phyloP scores from a whole-genome alignment of 2,888 invertebrate species.

The Parascotia fuliginaria region DNA sequence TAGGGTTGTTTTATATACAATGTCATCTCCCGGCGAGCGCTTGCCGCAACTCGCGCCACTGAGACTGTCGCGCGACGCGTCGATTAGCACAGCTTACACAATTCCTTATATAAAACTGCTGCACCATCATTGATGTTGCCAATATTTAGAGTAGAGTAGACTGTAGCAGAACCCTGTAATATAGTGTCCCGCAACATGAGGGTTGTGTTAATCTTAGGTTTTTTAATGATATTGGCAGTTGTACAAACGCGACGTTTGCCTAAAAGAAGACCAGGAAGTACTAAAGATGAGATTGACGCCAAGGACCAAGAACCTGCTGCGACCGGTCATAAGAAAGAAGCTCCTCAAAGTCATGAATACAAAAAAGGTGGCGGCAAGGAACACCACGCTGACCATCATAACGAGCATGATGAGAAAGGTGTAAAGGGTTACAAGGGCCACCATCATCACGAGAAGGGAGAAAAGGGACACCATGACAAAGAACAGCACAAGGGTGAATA shows the following conservation, averaged over 20 bases:
- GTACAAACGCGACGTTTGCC: slow-evolving; percentile 66
- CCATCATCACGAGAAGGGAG: slow-evolving; percentile 88
- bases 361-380: slow-evolving; percentile 89
- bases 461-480: slow-evolving; percentile 91
- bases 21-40: slow-evolving; percentile 28
- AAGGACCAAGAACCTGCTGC: slow-evolving; percentile 73
- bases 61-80: slow-evolving; percentile 66
- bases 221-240: slow-evolving; percentile 57
- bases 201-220: slow-evolving; percentile 62
- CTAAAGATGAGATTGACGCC: slow-evolving; percentile 43
- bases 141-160: slow-evolving; percentile 69
- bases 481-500: slow-evolving; percentile 87
- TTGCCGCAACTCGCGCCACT: slow-evolving; percentile 57
- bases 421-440: slow-evolving; percentile 90
- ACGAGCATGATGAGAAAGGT: slow-evolving; percentile 89
- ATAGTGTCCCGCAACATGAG: slow-evolving; percentile 62
- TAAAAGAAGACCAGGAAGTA: slow-evolving; percentile 44
- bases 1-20: slow-evolving; percentile 26
- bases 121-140: slow-evolving; percentile 71
- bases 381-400: slow-evolving; percentile 87
- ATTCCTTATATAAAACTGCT: slow-evolving; percentile 83
- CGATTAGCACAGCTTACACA: slow-evolving; percentile 77
- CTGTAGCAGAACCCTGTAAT: slow-evolving; percentile 51
- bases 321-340: slow-evolving; percentile 78
- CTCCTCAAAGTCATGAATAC: slow-evolving; percentile 78